Evolutionary conservation across 2,888 invertebrate genomes (phyloP), one percentile per base, ranked within the genome.

Genomic region (Formica aserva): DNA sequence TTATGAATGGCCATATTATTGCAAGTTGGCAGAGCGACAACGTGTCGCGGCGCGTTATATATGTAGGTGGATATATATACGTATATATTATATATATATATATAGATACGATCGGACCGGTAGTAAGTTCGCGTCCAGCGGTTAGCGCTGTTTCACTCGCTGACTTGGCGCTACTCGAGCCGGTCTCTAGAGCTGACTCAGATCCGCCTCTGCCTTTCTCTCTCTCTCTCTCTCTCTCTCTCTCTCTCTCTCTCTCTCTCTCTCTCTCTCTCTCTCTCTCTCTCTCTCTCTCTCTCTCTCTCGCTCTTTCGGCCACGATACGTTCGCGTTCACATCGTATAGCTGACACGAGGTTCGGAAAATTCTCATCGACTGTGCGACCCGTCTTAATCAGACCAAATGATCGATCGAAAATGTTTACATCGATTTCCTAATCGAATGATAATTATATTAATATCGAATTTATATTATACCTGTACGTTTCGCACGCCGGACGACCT

Each of bases 91-190:
- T 48, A 65, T 48, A 66, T 67, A 75, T 81, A 67, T 67, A 77
- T 55, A 69, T 81, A 86, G 89, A 91, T 91, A 91, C 87, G 88
- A 92, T 91, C 90, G 84, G n/a, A 48, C 80, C 88, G 87, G 89
- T 90, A 88, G 90, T 91, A 91, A 76, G 89, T 86, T 88, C 86
- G 91, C 90, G 83, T 62, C 75, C 83, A 82, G 90, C 88, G 91
- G 90, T 91, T 91, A 91, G 84, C 89, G 88, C 87, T 88, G 86
- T 92, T 92, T 92, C 91, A 89, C 90, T 89, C 91, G 94, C 94
- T 94, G 94, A 94, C 92, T 94, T 92, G 92, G 90, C 93, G 93
- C 91, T 91, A 93, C 91, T 91, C 90, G 93, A 93, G 92, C 91
- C 88, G 82, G 81, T 82, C 69, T 82, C 35, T 69, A 89, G 88